Evolutionary conservation across 2,113 vertebrate genomes (phyloP).

Genomic region (Chloroceryle aenea): DNA sequence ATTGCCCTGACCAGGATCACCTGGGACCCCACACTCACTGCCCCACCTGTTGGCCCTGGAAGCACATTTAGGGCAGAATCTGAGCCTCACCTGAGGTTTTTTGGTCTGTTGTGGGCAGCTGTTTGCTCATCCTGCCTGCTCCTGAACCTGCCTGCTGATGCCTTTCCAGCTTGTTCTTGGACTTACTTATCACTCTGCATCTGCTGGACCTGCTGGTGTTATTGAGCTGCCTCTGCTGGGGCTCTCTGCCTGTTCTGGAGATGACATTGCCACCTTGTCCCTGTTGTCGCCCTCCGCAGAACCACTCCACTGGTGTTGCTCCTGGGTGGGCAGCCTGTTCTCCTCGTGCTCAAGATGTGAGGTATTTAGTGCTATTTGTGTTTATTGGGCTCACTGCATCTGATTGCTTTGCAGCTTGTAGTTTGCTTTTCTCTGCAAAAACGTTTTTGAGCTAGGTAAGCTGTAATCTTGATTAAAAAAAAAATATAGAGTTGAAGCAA

Average conservation of each 20-base stretch:
- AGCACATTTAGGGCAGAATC: background rate
- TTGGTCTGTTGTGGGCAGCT: background rate
- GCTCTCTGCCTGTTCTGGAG: background rate
- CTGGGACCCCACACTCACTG: background rate
- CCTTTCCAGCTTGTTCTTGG: too few relatives aligned
- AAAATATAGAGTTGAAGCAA: background rate
- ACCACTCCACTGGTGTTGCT: accelerated
- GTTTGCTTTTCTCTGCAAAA: background rate
- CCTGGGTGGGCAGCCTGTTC: background rate
- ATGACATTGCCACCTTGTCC: accelerated
- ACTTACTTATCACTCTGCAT: background rate
- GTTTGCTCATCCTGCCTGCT: accelerated
- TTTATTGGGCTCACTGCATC: background rate
- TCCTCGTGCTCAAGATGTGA: accelerated
- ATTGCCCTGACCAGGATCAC: background rate
- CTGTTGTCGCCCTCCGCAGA: background rate
- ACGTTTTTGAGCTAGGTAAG: background rate
- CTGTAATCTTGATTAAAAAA: background rate
- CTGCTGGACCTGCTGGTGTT: background rate
- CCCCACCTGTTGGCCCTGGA: background rate
- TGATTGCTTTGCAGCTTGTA: background rate
- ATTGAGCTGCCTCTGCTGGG: background rate
- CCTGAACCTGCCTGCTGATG: accelerated
- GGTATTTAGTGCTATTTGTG: background rate
- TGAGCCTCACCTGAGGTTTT: accelerated